Percentiles rank a stretch among this genome's conserved stretches.
These are phyloP conservation scores for Callitettix versicolor DNA, from an alignment of 1,140 invertebrate genomes.

Conservation along the genomic window DNA sequence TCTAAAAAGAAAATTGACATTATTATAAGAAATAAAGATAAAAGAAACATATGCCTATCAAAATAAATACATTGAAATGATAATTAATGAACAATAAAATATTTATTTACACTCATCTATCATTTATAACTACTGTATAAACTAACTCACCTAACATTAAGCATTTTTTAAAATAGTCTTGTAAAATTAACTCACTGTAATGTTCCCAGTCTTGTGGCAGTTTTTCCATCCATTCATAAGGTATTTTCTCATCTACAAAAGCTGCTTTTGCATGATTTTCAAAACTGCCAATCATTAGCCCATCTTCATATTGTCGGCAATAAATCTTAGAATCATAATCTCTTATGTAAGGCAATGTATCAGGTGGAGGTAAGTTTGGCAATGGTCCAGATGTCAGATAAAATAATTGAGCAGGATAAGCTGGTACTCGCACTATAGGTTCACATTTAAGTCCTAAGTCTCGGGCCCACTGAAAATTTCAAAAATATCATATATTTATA, in stretches of 20 bases:
- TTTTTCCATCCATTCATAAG: conserved; percentile 43
- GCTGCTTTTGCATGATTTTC: conserved; percentile 78
- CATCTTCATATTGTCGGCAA: conserved; percentile 67
- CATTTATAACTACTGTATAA: too few species aligned
- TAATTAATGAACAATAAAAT: too few species aligned
- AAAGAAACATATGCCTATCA: too few species aligned
- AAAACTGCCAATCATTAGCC: conserved; percentile 75
- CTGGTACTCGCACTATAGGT: conserved; percentile 78
- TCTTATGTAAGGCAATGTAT: conserved; percentile 40
- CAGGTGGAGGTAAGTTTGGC: conserved; percentile 35
- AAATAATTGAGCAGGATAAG: conserved; percentile 86
- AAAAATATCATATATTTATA: too few species aligned
- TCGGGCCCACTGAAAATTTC: conserved; percentile 51
- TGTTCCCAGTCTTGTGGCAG: conserved; percentile 88
- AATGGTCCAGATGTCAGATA: conserved; percentile 79
- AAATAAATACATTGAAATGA: too few species aligned
- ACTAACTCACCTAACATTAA: too few species aligned
- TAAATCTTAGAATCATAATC: conserved; percentile 86
- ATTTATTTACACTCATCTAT: too few species aligned
- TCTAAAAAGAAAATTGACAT: conserved; percentile 57
- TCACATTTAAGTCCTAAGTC: conserved; percentile 70
- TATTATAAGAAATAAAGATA: too few species aligned
- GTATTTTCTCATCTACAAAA: conserved; percentile 63
- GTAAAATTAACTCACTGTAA: conserved; percentile 32
- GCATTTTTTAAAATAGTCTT: too few species aligned